Base-by-base conservation (phyloP, 2,797 vertebrate genomes). In the Neosilurus mollespiculum region DNA sequence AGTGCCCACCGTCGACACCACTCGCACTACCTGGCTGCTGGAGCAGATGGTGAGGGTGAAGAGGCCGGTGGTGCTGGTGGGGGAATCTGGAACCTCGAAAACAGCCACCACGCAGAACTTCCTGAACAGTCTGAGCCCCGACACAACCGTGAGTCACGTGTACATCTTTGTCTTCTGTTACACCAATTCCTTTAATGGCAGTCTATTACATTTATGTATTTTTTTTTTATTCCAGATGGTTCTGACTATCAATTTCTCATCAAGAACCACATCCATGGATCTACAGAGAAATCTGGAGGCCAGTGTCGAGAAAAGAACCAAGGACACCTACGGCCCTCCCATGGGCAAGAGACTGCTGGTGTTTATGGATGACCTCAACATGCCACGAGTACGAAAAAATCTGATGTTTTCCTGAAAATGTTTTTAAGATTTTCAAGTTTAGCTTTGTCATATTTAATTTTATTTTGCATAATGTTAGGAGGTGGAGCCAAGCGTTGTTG, bases 301-400 rank as follows among this genome's bases (percentile, higher is more conserved):
- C 65, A 98, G 93, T 0, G 96, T 99, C 86, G 97, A 99, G 84
- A 99, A 99, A 89, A 93, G 96, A 86, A 97, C 97, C 34, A 99
- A 98, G 87, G 96, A 97, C 78, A 96, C 86, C 0, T 99, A 97
- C 0, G 97, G 98, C 0, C 98, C 98, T 18, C 94, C 98, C 0
- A 93, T 96, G 93, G 98, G 98, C n/a, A 99, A 98, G 77, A 95
- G 94, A 64, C 94, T 99, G 8, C 88, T 99, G 81, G 93, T 99
- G 66, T 98, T 99, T 89, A 96, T 99, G 92, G 98, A 99, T 84
- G 98, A 99, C 85, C 94, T 99, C 93, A 99, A 99, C 76, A 99
- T 99, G 98, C 98, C 98, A 30, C 95, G 94, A 95, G 98, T 98
- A 86, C 86, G 54, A 43, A 5, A 43, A 43, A 43, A 43, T 43